Evolutionary conservation across 1,140 invertebrate genomes (phyloP).

Genomic region (Drosophila tani): DNA sequence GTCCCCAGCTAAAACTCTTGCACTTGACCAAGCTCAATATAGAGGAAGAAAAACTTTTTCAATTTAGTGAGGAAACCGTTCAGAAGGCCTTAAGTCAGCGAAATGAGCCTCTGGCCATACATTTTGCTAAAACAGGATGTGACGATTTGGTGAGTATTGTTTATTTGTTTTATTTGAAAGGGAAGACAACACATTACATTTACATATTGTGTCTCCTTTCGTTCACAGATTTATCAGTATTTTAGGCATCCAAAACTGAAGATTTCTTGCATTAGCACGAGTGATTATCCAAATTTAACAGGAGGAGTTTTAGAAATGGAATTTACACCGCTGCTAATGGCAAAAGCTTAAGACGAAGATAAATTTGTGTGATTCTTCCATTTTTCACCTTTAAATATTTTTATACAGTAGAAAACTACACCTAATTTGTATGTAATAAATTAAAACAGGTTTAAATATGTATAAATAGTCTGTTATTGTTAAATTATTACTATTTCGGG

Average conservation of each 20-base stretch:
- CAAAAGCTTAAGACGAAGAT: background rate
- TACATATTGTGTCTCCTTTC: background rate
- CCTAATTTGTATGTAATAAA: too few species aligned
- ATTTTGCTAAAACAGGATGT: constrained; percentile 8
- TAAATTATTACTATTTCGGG: background rate
- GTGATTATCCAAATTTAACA: background rate
- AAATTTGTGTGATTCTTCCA: background rate
- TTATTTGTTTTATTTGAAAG: background rate
- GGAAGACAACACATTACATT: background rate
- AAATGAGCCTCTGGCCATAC: background rate
- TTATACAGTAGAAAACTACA: too few species aligned
- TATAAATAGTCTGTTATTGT: background rate
- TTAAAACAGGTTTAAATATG: background rate
- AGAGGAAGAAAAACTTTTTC: background rate
- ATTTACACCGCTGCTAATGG: background rate
- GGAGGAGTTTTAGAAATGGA: constrained; percentile 12
- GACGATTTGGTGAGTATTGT: constrained; percentile 12
- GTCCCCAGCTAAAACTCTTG: constrained; percentile 13
- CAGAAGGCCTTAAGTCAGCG: constrained; percentile 2
- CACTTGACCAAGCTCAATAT: constrained; percentile 1
- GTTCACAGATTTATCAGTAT: constrained; percentile 8
- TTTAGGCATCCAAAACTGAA: constrained; percentile 24
- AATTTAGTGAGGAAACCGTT: background rate
- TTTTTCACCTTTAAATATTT: too few species aligned
- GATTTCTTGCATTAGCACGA: constrained; percentile 12